These are phyloP conservation scores for Agriopis aurantiaria DNA, from an alignment of 2,888 invertebrate species.

Conservation along the genomic window DNA sequence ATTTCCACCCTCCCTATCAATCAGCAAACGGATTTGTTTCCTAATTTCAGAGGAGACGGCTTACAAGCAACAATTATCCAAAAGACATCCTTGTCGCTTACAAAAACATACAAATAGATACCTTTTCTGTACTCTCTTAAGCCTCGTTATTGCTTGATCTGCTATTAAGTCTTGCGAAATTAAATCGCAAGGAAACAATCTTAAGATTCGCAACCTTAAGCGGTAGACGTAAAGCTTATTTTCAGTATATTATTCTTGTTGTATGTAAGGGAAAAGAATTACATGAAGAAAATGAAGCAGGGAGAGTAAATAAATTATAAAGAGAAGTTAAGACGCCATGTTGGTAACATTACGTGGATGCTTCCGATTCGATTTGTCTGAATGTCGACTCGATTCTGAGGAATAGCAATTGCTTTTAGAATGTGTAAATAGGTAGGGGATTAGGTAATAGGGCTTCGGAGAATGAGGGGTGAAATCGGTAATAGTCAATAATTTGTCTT, in stretches of 20 bases:
- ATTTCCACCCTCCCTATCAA: conserved; percentile 72
- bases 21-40: conserved; percentile 82
- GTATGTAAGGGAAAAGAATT: conserved; percentile 83
- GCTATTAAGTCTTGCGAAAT: conserved; percentile 56
- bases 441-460: conserved; percentile 26
- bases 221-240: conserved; percentile 52
- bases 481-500: background rate
- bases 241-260: conserved; percentile 75
- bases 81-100: conserved; percentile 63
- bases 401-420: conserved; percentile 73
- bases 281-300: conserved; percentile 82
- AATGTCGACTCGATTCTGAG: conserved; percentile 63
- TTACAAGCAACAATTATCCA: conserved; percentile 83
- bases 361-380: conserved; percentile 79
- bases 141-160: conserved; percentile 51
- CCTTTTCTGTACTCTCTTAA: conserved; percentile 56
- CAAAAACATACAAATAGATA: conserved; percentile 50
- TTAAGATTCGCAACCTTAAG: conserved; percentile 50
- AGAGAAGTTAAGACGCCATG: conserved; percentile 62
- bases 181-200: conserved; percentile 56
- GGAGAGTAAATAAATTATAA: conserved; percentile 79
- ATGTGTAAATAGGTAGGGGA: conserved; percentile 71
- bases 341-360: conserved; percentile 78
- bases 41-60: conserved; percentile 82
- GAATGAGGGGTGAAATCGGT: conserved; percentile 17